These are phyloP conservation scores for Myocastor coypus DNA, from an alignment of 2,113 vertebrate species.

Conservation along the genomic window DNA sequence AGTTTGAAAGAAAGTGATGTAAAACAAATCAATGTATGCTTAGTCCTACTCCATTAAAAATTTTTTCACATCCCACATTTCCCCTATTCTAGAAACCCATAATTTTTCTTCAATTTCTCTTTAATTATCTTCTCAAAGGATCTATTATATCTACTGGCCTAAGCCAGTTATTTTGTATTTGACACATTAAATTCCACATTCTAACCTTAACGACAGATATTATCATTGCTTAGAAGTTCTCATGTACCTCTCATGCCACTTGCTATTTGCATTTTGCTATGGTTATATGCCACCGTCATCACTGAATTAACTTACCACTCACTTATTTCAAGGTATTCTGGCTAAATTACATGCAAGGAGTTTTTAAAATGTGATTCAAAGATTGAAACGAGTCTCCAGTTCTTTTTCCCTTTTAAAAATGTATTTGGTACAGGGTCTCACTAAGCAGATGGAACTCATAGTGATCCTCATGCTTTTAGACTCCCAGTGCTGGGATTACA, in stretches of 20 bases:
- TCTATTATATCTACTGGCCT: neutral
- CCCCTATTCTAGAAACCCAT: neutral
- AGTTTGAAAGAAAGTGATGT: neutral
- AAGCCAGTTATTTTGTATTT: neutral
- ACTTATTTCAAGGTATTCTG: neutral
- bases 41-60: neutral
- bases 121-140: neutral
- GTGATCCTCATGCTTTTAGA: too few relatives aligned
- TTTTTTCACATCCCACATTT: neutral
- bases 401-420: too few relatives aligned
- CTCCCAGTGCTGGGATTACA: too few relatives aligned
- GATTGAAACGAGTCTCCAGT: neutral
- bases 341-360: neutral
- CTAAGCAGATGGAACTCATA: too few relatives aligned
- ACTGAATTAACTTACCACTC: neutral
- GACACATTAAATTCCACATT: neutral
- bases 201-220: neutral
- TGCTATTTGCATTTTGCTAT: neutral
- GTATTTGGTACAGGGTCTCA: too few relatives aligned
- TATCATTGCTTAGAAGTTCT: neutral
- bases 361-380: slow-evolving; percentile 23
- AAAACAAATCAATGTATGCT: neutral
- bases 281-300: neutral
- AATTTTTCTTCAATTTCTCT: neutral
- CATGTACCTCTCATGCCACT: neutral